Evolutionary conservation across 2,113 vertebrate species (phyloP).

Genomic region (Poecilia latipinna): DNA sequence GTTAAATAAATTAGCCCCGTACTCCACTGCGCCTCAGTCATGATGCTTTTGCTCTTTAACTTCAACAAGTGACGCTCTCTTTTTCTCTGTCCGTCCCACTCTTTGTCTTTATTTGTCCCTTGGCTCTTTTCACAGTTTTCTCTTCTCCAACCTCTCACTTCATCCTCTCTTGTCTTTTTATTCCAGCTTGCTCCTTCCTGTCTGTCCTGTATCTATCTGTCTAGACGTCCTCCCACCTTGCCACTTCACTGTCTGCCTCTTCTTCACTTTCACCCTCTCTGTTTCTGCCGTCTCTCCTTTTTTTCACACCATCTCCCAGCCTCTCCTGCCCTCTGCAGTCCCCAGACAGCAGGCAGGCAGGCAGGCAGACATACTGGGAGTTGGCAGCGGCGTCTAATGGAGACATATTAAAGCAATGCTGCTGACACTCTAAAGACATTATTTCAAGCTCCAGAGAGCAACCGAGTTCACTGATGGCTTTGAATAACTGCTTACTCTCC

Average conservation of each 20-base stretch:
- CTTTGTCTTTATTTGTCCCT: constrained; percentile 34
- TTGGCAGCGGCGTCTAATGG: constrained; percentile 50
- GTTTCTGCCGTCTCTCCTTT: constrained; percentile 11
- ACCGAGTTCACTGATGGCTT: constrained; percentile 30
- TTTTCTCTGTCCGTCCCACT: constrained; percentile 9
- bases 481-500: constrained; percentile 19
- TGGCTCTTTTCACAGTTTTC: constrained; percentile 14
- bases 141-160: constrained; percentile 20
- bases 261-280: constrained; percentile 14
- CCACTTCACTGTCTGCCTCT: background rate
- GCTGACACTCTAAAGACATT: constrained; percentile 44
- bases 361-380: constrained; percentile 33
- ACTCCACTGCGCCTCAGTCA: constrained; percentile 25
- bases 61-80: constrained; percentile 8
- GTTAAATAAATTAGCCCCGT: constrained; percentile 77
- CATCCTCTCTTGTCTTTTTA: constrained; percentile 37
- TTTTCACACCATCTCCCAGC: constrained; percentile 21
- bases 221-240: constrained; percentile 43
- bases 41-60: constrained; percentile 22
- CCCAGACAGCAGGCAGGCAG: constrained; percentile 17
- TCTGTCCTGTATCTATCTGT: constrained; percentile 43
- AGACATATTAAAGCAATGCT: constrained; percentile 47
- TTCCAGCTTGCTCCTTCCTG: constrained; percentile 14
- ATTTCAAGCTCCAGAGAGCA: constrained; percentile 35
- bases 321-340: constrained; percentile 10